Conservation (phyloP, 2,888 invertebrate species). For the Ormyrus nitidulus region DNA sequence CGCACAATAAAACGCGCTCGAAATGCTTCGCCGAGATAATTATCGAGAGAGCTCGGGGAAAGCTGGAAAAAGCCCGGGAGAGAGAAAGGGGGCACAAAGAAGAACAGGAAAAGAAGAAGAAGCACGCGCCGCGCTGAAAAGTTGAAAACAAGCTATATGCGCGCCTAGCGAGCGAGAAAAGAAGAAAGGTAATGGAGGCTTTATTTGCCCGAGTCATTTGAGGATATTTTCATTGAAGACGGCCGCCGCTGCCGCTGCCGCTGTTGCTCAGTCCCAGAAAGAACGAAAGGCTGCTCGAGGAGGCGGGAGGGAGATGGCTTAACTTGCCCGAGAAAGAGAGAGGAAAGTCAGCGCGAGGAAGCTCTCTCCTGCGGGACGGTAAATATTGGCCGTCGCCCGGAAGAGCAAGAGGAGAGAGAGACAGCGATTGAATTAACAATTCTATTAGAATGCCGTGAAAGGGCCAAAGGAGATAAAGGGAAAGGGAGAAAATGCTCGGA, state of each 20-base stretch:
- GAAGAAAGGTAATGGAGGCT: conserved; percentile 26
- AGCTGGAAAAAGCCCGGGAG: neutral
- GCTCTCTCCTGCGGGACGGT: conserved; percentile 24
- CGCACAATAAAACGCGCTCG: neutral
- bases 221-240: conserved; percentile 57
- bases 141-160: conserved; percentile 7
- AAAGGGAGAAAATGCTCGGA: neutral
- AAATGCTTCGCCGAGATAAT: conserved; percentile 23
- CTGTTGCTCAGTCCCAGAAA: conserved; percentile 15
- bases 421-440: conserved; percentile 54
- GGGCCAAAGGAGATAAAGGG: conserved; percentile 2
- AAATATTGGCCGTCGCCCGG: conserved; percentile 52
- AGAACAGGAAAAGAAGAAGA: neutral
- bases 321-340: conserved; percentile 52
- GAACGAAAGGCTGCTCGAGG: conserved; percentile 4
- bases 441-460: conserved; percentile 46
- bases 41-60: conserved; percentile 30
- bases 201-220: conserved; percentile 48
- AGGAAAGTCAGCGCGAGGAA: neutral
- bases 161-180: conserved; percentile 3
- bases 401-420: conserved; percentile 13
- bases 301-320: conserved; percentile 41
- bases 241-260: neutral
- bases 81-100: neutral
- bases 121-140: conserved; percentile 15